Base-by-base conservation (phyloP, 2,888 invertebrate species). In the Hypselothyrea guttata region DNA sequence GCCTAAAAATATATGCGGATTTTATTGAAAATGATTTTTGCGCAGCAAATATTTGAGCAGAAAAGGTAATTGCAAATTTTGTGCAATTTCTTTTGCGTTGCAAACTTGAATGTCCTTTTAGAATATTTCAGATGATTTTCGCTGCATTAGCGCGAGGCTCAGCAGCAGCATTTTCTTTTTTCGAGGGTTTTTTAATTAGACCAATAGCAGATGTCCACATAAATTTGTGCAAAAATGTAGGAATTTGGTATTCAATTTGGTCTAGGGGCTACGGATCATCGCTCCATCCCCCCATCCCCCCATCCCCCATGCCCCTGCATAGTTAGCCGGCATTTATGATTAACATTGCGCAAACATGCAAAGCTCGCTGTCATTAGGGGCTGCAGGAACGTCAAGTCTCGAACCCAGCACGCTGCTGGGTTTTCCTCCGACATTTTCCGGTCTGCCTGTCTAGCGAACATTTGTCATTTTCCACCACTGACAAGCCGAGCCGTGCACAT, bases 271-370 rank as follows among this genome's bases (percentile, higher is more conserved):
- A 12, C 7, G 11, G 13, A n/a, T n/a, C n/a, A n/a, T n/a, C 15
- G 7, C 13, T 15, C 9, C 34, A 4, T 41, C 18, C 18, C 15
- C n/a, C 13, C 7, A 16, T 13, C 8, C 7, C 5, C 12, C 3
- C 2, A 11, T 12, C 8, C 59, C 58, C 54, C 27, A 51, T 28
- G 30, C 40, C 54, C 27, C 53, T 28, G 30, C 40, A 35, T 12
- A 41, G 46, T 48, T 38, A 27, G 41, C 45, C 16, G 40, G 60
- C 76, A 66, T 77, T 74, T 81, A 83, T 81, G 81, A 81, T 81
- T 81, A 81, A 81, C 81, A 81, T 57, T 77, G 58, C 61, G 67
- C 75, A 75, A 77, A 77, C 81, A 81, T 81, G 81, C 81, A 75
- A 81, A 66, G 69, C 48, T 60, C 56, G 69, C 56, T 81, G 81